phyloP scores from a whole-genome alignment of 2,888 invertebrate species.

The Hedychridium roseum region DNA sequence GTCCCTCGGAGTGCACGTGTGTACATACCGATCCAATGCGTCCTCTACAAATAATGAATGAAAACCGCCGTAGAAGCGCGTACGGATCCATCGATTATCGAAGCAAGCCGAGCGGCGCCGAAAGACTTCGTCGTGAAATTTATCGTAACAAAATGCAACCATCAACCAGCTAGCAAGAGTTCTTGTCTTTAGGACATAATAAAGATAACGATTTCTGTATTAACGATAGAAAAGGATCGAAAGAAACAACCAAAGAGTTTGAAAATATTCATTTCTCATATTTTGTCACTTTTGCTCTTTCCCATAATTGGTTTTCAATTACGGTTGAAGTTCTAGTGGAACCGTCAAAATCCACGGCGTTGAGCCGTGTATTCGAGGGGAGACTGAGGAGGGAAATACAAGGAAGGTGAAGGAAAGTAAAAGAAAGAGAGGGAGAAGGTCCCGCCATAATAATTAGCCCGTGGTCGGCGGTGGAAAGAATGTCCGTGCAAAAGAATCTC shows the following conservation, averaged over 20 bases:
- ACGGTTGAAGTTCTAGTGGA: too few species aligned
- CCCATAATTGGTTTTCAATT: too few species aligned
- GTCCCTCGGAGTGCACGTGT: constrained; percentile 24
- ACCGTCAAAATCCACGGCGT: too few species aligned
- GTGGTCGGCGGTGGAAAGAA: too few species aligned
- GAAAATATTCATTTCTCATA: too few species aligned
- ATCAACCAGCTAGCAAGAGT: background rate
- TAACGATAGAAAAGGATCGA: too few species aligned
- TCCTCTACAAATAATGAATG: constrained; percentile 24
- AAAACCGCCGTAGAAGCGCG: constrained; percentile 6
- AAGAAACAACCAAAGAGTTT: too few species aligned
- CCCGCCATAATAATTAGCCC: too few species aligned
- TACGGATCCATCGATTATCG: constrained; percentile 14
- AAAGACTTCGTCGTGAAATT: background rate
- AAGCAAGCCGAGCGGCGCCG: background rate
- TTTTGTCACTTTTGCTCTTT: too few species aligned
- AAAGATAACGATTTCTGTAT: too few species aligned
- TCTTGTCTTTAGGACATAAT: too few species aligned
- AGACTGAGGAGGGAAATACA: background rate
- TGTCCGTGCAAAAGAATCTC: background rate
- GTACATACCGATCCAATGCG: constrained; percentile 14
- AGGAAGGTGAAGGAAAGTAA: background rate
- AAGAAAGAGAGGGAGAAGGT: background rate
- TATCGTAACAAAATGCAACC: background rate
- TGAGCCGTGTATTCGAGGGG: too few species aligned